Evolutionary conservation across 2,113 vertebrate species (phyloP), one percentile per base, ranked within the genome.

Genomic region (Ursus arctos): DNA sequence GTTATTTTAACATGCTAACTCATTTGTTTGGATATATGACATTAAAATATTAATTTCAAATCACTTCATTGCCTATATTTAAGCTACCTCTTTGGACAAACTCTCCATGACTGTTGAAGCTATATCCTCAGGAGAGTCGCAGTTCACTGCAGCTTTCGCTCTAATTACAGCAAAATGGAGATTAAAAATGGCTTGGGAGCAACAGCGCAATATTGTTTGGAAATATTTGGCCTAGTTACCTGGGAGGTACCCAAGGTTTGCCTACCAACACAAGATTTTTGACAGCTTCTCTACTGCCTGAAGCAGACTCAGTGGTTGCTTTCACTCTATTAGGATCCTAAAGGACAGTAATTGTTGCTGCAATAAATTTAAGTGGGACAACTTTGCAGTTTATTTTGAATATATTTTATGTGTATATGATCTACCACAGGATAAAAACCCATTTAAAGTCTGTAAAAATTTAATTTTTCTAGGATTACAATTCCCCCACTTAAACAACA

Each of bases 41-140:
- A 83, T 90, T 83, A 72, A 74, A 74, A 72, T 47, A 91, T 40
- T 65, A 43, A 67, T 71, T 84, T 87, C 49, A 93, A 83, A 53
- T 55, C 80, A 94, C 33, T 71, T 22, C 7, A 21, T 10, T 72
- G 18, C 19, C 15, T 76, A 13, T 18, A 5, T 65, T 40, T 24
- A 76, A 63, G 8, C 36, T 57, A 83, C 0, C 36, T 49, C 28
- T 90, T 61, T 84, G 55, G 15, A 80, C 40, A 74, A 94, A 82
- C 74, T 86, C 24, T 93, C 19, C 16, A 12, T 63, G 43, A 51
- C 24, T 79, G 18, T 5, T 3, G 12, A 55, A 31, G 33, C 59
- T 65, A 57, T 26, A 47, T 89, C 69, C 65, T 95, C n/a, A 26
- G n/a, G 61, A 94, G 9, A 80, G 21, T 59, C 13, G 0, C 47